Evolutionary conservation across 2,888 invertebrate species (phyloP).

Genomic region (Temnothorax unifasciatus): DNA sequence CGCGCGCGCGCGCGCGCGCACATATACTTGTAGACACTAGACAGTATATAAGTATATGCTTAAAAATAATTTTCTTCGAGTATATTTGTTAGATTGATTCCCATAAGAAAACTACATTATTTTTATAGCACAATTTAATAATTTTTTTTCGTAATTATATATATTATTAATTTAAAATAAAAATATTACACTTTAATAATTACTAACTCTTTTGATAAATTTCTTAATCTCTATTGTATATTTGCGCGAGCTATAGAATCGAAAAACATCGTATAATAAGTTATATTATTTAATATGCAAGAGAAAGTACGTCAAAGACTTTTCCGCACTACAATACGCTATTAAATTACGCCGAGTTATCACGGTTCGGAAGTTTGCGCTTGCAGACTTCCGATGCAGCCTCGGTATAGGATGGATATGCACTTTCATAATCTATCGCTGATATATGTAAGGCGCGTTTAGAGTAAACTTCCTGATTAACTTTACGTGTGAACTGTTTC

Average conservation of each 20-base stretch:
- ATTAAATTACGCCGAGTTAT: slow-evolving; percentile 69
- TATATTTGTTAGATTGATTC: neutral
- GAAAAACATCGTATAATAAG: neutral
- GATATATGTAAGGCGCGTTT: slow-evolving; percentile 44
- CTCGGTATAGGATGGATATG: slow-evolving; percentile 34
- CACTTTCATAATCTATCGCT: slow-evolving; percentile 52
- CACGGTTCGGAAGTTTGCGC: slow-evolving; percentile 67
- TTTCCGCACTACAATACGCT: slow-evolving; percentile 41
- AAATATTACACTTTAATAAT: slow-evolving; percentile 3
- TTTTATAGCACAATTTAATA: neutral
- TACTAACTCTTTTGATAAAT: neutral
- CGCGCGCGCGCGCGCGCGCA: no score
- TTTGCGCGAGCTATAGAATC: neutral
- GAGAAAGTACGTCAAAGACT: slow-evolving; percentile 21
- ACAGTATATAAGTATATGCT: neutral
- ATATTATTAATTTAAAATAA: neutral
- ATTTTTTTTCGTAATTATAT: neutral
- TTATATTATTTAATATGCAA: slow-evolving; percentile 22
- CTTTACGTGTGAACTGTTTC: slow-evolving; percentile 50
- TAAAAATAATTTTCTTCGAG: neutral
- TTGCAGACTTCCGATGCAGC: slow-evolving; percentile 52
- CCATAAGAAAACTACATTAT: neutral
- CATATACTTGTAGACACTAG: neutral
- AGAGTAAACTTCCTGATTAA: slow-evolving; percentile 47
- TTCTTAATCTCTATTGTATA: slow-evolving; percentile 3